Evolutionary conservation across 2,888 invertebrate species (phyloP).

Genomic region (Dilophus febrilis): DNA sequence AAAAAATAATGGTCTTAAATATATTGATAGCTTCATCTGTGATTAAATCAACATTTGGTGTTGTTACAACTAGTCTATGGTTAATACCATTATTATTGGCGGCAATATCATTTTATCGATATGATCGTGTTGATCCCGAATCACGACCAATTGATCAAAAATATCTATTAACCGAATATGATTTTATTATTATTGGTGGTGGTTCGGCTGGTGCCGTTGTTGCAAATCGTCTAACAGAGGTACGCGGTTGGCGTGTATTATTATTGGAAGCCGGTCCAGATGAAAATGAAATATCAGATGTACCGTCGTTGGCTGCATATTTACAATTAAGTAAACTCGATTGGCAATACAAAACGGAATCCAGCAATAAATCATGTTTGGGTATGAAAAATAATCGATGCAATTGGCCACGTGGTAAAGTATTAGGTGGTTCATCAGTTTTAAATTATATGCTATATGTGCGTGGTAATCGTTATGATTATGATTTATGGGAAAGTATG

Average conservation of each 20-base stretch:
- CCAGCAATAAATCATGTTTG: constrained; percentile 60
- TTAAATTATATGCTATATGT: constrained; percentile 86
- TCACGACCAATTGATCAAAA: constrained; percentile 52
- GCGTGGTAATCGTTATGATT: constrained; percentile 67
- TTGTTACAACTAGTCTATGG: constrained; percentile 65
- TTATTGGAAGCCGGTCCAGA: constrained; percentile 73
- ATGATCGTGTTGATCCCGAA: constrained; percentile 67
- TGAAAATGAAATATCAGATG: constrained; percentile 76
- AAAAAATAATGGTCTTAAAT: constrained; percentile 47
- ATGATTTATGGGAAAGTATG: constrained; percentile 70
- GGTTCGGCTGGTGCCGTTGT: constrained; percentile 84
- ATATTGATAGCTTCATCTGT: constrained; percentile 61
- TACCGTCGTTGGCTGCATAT: constrained; percentile 73
- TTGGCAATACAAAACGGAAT: constrained; percentile 81
- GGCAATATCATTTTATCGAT: constrained; percentile 63
- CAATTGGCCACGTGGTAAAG: constrained; percentile 80
- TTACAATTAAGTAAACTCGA: constrained; percentile 71
- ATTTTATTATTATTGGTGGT: constrained; percentile 69
- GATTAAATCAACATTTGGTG: constrained; percentile 52
- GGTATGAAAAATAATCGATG: constrained; percentile 68
- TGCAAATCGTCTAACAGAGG: constrained; percentile 62
- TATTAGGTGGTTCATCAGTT: constrained; percentile 74
- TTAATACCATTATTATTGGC: constrained; percentile 67
- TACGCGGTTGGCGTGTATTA: constrained; percentile 57
- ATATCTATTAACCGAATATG: constrained; percentile 45